Evolutionary conservation across 2,113 vertebrate genomes (phyloP).

Genomic region (Hassar affinis): DNA sequence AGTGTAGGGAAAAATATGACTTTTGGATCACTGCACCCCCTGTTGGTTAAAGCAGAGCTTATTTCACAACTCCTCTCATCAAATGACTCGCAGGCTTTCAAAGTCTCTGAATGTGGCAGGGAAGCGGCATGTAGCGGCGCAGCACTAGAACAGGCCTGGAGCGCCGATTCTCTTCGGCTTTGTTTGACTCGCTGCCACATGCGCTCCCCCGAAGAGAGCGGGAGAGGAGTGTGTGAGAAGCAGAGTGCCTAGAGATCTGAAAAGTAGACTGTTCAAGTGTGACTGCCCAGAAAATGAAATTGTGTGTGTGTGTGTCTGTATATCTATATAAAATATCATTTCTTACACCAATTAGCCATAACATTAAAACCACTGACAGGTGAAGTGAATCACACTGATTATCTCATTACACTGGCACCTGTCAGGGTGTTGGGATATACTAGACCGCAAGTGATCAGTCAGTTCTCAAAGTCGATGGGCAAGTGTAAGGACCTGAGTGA

Average conservation of each 20-base stretch:
- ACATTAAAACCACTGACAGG: too few species aligned
- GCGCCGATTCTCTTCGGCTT: constrained; percentile 60
- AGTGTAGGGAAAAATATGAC: constrained; percentile 29
- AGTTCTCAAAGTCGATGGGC: too few species aligned
- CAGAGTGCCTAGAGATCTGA: constrained; percentile 14
- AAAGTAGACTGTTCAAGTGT: constrained; percentile 14
- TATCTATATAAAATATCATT: too few species aligned
- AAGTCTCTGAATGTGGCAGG: constrained; percentile 51
- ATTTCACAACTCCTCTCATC: constrained; percentile 50
- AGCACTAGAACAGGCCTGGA: constrained; percentile 20
- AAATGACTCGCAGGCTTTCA: constrained; percentile 21
- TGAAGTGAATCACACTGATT: too few species aligned
- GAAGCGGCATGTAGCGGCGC: constrained; percentile 55
- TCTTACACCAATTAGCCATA: too few species aligned
- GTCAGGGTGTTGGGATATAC: too few species aligned
- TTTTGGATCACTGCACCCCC: constrained; percentile 68
- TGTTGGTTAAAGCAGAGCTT: constrained; percentile 60
- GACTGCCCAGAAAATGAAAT: not conserved
- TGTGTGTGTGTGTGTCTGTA: too few species aligned
- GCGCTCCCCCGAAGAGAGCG: not conserved
- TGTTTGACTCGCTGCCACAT: constrained; percentile 59
- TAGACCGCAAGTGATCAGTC: too few species aligned
- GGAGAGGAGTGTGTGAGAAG: not conserved
- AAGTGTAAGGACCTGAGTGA: too few species aligned
- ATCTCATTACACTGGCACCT: too few species aligned